Evolutionary conservation across 2,888 invertebrate species (phyloP).

Genomic region (Macroteleia sp.): DNA sequence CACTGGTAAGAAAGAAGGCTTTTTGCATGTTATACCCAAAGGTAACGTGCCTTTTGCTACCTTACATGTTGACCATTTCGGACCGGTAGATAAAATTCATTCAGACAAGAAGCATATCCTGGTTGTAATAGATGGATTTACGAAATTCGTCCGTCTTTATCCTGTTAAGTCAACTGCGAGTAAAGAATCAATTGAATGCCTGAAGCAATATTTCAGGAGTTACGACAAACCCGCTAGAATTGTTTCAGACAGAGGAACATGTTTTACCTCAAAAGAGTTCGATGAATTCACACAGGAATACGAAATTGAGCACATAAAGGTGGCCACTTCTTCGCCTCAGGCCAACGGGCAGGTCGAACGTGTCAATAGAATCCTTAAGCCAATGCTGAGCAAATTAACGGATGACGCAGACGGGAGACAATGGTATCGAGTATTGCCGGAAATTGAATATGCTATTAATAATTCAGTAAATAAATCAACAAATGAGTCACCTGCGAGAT

Average conservation of each 20-base stretch:
- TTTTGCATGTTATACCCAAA: conserved; percentile 52
- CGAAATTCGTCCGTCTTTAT: background rate
- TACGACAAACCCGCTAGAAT: conserved; percentile 72
- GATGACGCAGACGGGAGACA: too few relatives aligned
- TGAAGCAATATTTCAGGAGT: conserved; percentile 70
- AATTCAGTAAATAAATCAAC: too few relatives aligned
- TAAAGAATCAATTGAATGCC: conserved; percentile 48
- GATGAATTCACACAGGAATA: conserved; percentile 69
- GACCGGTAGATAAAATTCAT: background rate
- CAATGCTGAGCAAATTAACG: too few relatives aligned
- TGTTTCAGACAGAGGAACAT: conserved; percentile 78
- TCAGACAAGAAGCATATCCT: too few relatives aligned
- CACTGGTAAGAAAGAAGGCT: conserved; percentile 67
- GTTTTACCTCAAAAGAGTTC: conserved; percentile 74
- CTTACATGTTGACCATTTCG: background rate
- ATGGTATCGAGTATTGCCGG: too few relatives aligned
- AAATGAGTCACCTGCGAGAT: too few relatives aligned
- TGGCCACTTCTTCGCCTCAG: background rate
- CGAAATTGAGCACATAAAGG: background rate
- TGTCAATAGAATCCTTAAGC: too few relatives aligned
- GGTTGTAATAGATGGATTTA: background rate
- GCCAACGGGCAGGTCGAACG: too few relatives aligned
- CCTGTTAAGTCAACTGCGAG: background rate
- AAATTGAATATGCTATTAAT: too few relatives aligned
- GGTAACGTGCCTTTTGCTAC: background rate